These are phyloP conservation scores for Corbicula japonica DNA, from an alignment of 2,888 invertebrate genomes.

Conservation along the genomic window DNA sequence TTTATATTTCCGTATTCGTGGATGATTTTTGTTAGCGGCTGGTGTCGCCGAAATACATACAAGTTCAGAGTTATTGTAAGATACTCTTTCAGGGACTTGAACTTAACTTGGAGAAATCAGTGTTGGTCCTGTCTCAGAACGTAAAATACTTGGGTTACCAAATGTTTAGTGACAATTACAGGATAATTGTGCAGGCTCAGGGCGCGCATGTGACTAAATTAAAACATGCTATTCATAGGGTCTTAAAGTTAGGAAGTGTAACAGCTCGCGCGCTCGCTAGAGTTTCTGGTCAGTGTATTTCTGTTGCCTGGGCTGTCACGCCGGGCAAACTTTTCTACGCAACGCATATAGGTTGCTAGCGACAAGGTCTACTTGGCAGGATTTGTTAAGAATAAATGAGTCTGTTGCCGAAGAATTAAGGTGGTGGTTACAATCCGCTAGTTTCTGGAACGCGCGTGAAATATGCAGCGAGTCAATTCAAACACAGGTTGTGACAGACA, in stretches of 20 bases:
- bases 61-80: too few species aligned
- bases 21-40: too few species aligned
- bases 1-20: too few species aligned
- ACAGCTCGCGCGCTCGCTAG: not conserved
- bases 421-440: too few species aligned
- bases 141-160: not conserved
- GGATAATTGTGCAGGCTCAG: not conserved
- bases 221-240: conserved; percentile 5
- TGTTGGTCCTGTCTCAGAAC: not conserved
- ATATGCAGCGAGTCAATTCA: conserved; percentile 15
- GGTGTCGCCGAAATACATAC: too few species aligned
- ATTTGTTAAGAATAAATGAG: too few species aligned
- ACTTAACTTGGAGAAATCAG: too few species aligned
- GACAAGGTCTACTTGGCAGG: too few species aligned
- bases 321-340: conserved; percentile 23
- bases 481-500: conserved; percentile 5
- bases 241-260: not conserved
- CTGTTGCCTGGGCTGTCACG: conserved; percentile 18
- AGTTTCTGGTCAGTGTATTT: conserved; percentile 16
- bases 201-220: not conserved
- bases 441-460: too few species aligned
- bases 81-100: too few species aligned
- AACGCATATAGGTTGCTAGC: too few species aligned
- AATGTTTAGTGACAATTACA: not conserved
- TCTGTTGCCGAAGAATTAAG: too few species aligned